These are phyloP conservation scores for Meandrina meandrites DNA, from an alignment of 92 coral and sea anemone species.

Conservation along the genomic window DNA sequence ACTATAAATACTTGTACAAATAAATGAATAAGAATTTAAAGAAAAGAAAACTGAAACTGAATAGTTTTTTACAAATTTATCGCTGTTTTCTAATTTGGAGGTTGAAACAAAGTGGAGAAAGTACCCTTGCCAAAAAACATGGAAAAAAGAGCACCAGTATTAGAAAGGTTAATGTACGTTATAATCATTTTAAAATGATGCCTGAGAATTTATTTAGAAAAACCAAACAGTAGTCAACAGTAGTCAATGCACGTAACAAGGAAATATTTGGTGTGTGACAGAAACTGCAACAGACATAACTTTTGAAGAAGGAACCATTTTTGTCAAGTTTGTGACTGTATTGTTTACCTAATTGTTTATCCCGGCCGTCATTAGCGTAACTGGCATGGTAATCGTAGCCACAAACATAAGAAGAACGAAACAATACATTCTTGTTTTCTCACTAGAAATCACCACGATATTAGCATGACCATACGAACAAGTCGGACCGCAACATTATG, in stretches of 20 bases:
- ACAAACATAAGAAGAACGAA: not conserved
- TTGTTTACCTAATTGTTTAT: too few relatives aligned
- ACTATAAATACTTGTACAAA: not conserved
- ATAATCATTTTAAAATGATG: not conserved
- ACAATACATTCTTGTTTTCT: not conserved
- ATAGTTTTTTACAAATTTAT: not conserved
- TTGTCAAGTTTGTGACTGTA: too few relatives aligned
- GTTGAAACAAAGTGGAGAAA: not conserved
- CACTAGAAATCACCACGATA: not conserved
- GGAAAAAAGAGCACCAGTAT: not conserved
- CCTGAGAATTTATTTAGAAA: not conserved
- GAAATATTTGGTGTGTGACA: not conserved
- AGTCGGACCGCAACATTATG: too few relatives aligned
- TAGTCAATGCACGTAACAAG: not conserved
- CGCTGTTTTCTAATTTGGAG: not conserved
- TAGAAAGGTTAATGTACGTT: too few relatives aligned
- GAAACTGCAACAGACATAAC: not conserved
- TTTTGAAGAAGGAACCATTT: not conserved
- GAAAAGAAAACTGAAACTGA: not conserved
- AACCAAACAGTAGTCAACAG: not conserved
- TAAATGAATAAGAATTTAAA: not conserved
- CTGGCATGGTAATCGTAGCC: not conserved
- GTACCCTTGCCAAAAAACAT: not conserved
- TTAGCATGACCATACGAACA: too few relatives aligned
- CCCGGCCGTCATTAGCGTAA: not conserved